These are phyloP conservation scores for Callinectes sapidus DNA, from an alignment of 2,888 invertebrate species.

Conservation along the genomic window DNA sequence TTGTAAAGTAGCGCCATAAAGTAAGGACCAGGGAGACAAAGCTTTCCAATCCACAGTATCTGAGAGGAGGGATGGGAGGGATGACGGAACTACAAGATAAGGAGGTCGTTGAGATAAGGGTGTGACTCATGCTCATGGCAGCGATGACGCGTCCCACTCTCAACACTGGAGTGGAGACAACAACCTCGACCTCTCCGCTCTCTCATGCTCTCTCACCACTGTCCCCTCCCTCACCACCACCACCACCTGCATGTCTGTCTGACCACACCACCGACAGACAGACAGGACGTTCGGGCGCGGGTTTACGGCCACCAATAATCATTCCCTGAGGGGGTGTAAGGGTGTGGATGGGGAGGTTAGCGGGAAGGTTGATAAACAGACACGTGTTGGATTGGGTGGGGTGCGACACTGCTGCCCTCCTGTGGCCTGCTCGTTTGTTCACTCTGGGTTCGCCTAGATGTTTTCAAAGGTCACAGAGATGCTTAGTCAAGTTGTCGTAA, in stretches of 20 bases:
- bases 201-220: background rate
- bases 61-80: background rate
- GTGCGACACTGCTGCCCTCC: background rate
- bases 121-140: conserved; percentile 23
- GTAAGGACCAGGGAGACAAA: background rate
- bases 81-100: background rate
- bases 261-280: background rate
- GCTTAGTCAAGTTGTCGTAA: too few relatives aligned
- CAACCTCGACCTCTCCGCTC: conserved; percentile 13
- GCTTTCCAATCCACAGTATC: background rate
- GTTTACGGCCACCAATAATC: background rate
- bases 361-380: background rate
- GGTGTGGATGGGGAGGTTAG: background rate
- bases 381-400: background rate
- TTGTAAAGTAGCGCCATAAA: background rate
- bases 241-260: conserved; percentile 7
- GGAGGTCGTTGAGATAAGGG: background rate
- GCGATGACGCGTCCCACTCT: background rate
- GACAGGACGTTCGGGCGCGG: background rate
- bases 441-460: background rate
- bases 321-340: background rate
- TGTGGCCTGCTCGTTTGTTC: background rate
- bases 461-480: too few relatives aligned
- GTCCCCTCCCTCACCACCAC: background rate
- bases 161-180: background rate